Evolutionary conservation across 64 coral and sea anemone species (phyloP).

Genomic region (Dendronephthya gigantea): DNA sequence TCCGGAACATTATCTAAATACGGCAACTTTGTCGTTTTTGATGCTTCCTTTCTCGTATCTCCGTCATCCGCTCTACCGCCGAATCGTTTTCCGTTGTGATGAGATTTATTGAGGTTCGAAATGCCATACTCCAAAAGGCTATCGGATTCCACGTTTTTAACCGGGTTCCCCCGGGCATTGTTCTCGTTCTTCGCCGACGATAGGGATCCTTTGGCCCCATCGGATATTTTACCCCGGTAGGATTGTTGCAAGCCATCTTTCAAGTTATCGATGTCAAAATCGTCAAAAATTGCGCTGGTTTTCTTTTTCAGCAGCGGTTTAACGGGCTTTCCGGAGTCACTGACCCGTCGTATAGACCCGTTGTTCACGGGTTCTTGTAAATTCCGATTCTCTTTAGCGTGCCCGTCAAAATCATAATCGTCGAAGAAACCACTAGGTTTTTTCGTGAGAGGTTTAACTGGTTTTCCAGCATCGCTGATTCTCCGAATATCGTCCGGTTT

Average conservation of each 20-base stretch:
- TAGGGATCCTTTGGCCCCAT: neutral
- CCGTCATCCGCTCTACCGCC: neutral
- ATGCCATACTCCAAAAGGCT: neutral
- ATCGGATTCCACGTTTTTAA: conserved; percentile 5
- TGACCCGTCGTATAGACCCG: neutral
- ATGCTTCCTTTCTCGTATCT: neutral
- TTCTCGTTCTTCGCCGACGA: neutral
- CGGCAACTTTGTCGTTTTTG: neutral
- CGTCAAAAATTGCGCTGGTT: neutral
- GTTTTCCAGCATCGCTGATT: neutral
- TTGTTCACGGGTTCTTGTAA: neutral
- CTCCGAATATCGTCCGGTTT: neutral
- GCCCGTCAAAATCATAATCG: neutral
- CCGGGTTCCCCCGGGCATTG: neutral
- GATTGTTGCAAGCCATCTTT: neutral
- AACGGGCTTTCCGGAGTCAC: neutral
- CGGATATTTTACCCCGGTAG: neutral
- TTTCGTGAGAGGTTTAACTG: neutral
- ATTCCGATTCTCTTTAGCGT: neutral
- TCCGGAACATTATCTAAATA: neutral
- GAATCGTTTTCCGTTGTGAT: neutral
- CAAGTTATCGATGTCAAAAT: neutral
- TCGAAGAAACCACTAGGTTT: neutral
- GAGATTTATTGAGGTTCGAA: neutral
- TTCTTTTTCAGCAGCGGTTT: neutral